phyloP scores from a whole-genome alignment of 1,140 invertebrate genomes.

The Eumaeus atala region DNA sequence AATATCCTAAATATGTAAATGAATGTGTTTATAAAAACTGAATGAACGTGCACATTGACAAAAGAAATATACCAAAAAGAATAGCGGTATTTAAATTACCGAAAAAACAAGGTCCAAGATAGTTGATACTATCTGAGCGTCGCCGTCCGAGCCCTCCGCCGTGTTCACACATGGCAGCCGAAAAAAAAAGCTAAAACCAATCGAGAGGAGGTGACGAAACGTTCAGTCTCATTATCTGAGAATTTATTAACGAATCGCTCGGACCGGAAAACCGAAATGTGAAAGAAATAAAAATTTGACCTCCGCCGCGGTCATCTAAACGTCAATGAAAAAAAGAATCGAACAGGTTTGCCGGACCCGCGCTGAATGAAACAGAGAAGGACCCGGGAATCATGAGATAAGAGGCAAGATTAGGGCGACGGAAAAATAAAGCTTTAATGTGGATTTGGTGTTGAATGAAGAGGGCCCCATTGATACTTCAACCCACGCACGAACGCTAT shows the following conservation, averaged over 20 bases:
- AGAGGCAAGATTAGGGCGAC: conserved; percentile 64
- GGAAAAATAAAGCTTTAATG: conserved; percentile 69
- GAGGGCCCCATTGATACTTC: conserved; percentile 60
- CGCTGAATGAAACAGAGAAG: conserved; percentile 68
- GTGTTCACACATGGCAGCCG: conserved; percentile 62
- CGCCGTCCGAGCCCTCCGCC: conserved; percentile 48
- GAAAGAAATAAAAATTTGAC: conserved; percentile 73
- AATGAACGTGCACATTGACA: conserved; percentile 36
- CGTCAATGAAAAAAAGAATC: conserved; percentile 70
- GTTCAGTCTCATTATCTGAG: conserved; percentile 73
- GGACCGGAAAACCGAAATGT: conserved; percentile 72
- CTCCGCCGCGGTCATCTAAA: conserved; percentile 69
- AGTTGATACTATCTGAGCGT: conserved; percentile 58
- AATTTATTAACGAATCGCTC: conserved; percentile 73
- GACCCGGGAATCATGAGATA: conserved; percentile 66
- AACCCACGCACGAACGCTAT: conserved; percentile 51
- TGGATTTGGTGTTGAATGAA: conserved; percentile 69
- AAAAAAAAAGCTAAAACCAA: conserved; percentile 62
- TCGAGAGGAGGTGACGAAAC: conserved; percentile 73
- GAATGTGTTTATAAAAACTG: conserved; percentile 21
- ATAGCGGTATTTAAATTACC: conserved; percentile 67
- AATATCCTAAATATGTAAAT: conserved; percentile 13
- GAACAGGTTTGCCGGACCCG: conserved; percentile 59
- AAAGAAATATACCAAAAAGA: conserved; percentile 54
- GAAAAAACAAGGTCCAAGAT: conserved; percentile 57